Conservation (phyloP, 2,113 vertebrate genomes). For the Malaclemys terrapin region DNA sequence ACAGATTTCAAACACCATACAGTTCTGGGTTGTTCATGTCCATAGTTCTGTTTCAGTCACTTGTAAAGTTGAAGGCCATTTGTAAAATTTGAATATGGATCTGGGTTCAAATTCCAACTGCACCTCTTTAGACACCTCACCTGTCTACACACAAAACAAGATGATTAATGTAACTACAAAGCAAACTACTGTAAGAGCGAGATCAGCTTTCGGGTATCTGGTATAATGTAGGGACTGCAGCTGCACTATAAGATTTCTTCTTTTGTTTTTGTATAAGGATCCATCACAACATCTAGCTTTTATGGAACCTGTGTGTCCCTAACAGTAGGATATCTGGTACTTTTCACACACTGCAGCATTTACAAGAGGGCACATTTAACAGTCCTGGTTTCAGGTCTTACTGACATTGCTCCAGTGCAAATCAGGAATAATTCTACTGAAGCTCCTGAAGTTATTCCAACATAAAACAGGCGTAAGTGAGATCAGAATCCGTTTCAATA, state of each 20-base stretch:
- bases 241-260: neutral
- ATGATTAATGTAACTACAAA: neutral
- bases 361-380: neutral
- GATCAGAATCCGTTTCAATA: constrained; percentile 61
- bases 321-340: neutral
- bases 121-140: neutral
- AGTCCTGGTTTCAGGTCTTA: neutral
- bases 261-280: neutral
- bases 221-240: neutral
- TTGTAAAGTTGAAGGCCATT: constrained; percentile 29
- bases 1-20: constrained; percentile 42
- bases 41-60: neutral
- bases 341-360: neutral
- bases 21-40: constrained; percentile 16
- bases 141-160: constrained; percentile 24
- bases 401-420: neutral
- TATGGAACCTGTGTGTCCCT: neutral
- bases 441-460: constrained; percentile 19
- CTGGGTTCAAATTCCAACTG: constrained; percentile 38
- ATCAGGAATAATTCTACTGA: neutral
- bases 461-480: constrained; percentile 54
- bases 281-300: neutral
- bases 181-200: neutral
- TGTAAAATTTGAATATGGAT: constrained; percentile 29
- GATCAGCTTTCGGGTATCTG: neutral